phyloP scores from a whole-genome alignment of 2,113 vertebrate genomes.

The Pitta sordida region DNA sequence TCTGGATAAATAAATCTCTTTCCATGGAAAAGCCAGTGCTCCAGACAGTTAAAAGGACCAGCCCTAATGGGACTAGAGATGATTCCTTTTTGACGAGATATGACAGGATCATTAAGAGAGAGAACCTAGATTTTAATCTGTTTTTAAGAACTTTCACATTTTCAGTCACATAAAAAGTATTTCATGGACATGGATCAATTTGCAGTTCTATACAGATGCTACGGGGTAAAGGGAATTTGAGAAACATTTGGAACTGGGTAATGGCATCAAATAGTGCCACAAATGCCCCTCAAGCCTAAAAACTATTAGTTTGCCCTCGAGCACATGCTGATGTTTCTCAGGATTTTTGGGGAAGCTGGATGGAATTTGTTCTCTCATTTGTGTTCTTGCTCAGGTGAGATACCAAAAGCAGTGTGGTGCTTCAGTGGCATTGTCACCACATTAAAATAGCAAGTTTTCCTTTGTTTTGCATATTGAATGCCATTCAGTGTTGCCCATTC shows the following conservation, averaged over 20 bases:
- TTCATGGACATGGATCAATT: neutral
- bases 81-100: neutral
- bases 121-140: neutral
- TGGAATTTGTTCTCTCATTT: neutral
- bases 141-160: neutral
- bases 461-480: neutral
- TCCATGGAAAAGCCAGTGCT: neutral
- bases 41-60: neutral
- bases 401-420: neutral
- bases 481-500: neutral
- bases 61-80: neutral
- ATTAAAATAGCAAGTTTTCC: neutral
- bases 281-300: neutral
- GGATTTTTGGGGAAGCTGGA: neutral
- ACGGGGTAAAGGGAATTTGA: neutral
- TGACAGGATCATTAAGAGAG: neutral
- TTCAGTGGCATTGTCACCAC: neutral
- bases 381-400: neutral
- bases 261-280: neutral
- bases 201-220: neutral
- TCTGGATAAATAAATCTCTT: neutral
- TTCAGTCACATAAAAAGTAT: neutral
- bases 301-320: neutral
- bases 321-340: accelerated
- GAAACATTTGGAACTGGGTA: neutral